Evolutionary conservation across 2,113 vertebrate genomes (phyloP).

Genomic region (Chloropsis cyanopogon): DNA sequence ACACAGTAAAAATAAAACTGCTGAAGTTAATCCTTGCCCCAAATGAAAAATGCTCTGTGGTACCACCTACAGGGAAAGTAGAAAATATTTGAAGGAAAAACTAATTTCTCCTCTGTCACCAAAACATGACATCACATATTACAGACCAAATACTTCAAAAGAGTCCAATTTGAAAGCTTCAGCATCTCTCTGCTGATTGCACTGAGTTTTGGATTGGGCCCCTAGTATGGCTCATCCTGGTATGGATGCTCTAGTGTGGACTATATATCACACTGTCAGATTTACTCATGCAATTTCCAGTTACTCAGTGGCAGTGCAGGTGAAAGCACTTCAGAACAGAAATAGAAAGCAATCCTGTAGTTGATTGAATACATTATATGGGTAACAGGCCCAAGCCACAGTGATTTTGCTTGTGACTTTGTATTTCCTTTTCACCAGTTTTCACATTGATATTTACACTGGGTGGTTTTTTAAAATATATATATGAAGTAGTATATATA

Average conservation of each 20-base stretch:
- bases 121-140: background rate
- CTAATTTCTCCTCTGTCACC: background rate
- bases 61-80: conserved; percentile 34
- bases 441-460: background rate
- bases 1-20: background rate
- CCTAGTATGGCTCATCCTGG: background rate
- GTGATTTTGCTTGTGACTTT: conserved; percentile 52
- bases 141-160: background rate
- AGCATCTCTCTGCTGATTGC: background rate
- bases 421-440: background rate
- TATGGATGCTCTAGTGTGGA: background rate
- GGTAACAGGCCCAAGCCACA: conserved; percentile 4
- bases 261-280: conserved; percentile 34
- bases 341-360: conserved; percentile 43
- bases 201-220: background rate
- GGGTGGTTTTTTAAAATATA: background rate
- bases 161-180: background rate
- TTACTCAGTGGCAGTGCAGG: conserved; percentile 11
- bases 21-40: background rate
- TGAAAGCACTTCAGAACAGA: conserved; percentile 49
- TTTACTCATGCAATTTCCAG: conserved; percentile 25
- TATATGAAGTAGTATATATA: too few species aligned
- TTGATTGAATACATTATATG: conserved; percentile 31
- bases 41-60: conserved; percentile 22
- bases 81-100: background rate